These are phyloP conservation scores for Mugil cephalus DNA, from an alignment of 2,113 vertebrate genomes.

Conservation along the genomic window DNA sequence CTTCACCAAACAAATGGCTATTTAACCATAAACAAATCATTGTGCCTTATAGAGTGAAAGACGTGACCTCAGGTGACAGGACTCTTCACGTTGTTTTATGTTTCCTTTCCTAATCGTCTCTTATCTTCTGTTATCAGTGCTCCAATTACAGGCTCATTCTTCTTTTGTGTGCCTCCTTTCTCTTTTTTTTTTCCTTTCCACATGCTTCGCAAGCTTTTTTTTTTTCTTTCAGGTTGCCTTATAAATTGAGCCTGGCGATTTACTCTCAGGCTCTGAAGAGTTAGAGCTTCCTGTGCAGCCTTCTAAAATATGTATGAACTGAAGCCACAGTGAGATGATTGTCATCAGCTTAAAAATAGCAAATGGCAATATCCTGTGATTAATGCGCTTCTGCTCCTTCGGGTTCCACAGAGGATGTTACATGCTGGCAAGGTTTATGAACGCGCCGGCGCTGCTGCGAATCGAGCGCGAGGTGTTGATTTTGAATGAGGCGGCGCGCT, in stretches of 20 bases:
- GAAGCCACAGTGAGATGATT: slow-evolving; percentile 27
- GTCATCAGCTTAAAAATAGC: slow-evolving; percentile 43
- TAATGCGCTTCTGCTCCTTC: neutral
- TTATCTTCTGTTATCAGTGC: neutral
- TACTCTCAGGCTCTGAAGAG: neutral
- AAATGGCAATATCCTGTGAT: slow-evolving; percentile 19
- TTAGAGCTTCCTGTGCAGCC: slow-evolving; percentile 8
- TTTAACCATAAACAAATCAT: slow-evolving; percentile 75
- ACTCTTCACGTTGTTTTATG: slow-evolving; percentile 29
- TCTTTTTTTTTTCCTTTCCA: slow-evolving; percentile 4
- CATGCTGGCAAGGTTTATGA: slow-evolving; percentile 19
- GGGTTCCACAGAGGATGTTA: slow-evolving; percentile 7
- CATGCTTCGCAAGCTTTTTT: neutral
- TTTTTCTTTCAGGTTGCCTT: neutral
- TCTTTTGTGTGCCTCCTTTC: neutral
- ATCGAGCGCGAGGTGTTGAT: slow-evolving; percentile 10
- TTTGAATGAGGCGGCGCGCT: neutral
- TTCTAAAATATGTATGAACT: slow-evolving; percentile 23
- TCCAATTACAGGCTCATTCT: neutral
- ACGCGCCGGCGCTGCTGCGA: slow-evolving; percentile 16
- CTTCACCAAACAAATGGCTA: slow-evolving; percentile 60
- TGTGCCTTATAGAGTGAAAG: slow-evolving; percentile 36
- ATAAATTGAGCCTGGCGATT: slow-evolving; percentile 9
- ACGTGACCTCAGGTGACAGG: slow-evolving; percentile 60
- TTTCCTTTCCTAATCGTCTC: slow-evolving; percentile 25